Base-by-base conservation (phyloP, 2,888 invertebrate genomes). In the Heliconius sara region DNA sequence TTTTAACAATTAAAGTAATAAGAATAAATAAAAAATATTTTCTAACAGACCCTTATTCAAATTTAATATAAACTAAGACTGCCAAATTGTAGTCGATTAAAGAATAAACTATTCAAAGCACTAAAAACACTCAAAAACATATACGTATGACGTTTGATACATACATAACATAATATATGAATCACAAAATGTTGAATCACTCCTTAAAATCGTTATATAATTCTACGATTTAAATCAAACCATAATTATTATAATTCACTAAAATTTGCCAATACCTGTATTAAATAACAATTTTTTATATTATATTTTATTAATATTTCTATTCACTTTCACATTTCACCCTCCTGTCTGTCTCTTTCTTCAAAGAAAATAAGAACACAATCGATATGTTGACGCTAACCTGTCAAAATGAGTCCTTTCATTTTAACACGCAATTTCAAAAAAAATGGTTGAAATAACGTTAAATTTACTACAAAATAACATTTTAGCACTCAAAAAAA, bases 311-410 rank as follows among this genome's bases (percentile, higher is more conserved):
- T 57, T 22, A 16, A 34, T 7, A 10, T n/a, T 34, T 57, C 6
- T 34, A 73, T 10, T 2, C 5, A n/a, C 7, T n/a, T n/a, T n/a
- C 22, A n/a, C 13, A 57, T 57, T n/a, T 12, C n/a, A 30, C 30
- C 10, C 7, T 5, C 1, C 22, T 22, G 9, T 22, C 57, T 73
- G n/a, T 73, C 57, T 34, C 57, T 73, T 73, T 34, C 72, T 68
- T 57, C 7, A n/a, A 34, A n/a, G 16, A 34, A 72, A 57, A 57
- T 34, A 57, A 34, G 57, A 73, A 57, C 9, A 3, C 5, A 73
- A 73, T 73, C 72, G 34, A 73, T 73, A 73, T 6, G 30, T 57
- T 73, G 16, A 30, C 25, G 34, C 60, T 25, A 25, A 34, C 22
- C 13, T 34, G 34, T 60, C 34, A 73, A 60, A 60, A 71, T 12